These are phyloP conservation scores for Metallyticus violacea DNA, from an alignment of 2,888 invertebrate genomes.

Conservation along the genomic window DNA sequence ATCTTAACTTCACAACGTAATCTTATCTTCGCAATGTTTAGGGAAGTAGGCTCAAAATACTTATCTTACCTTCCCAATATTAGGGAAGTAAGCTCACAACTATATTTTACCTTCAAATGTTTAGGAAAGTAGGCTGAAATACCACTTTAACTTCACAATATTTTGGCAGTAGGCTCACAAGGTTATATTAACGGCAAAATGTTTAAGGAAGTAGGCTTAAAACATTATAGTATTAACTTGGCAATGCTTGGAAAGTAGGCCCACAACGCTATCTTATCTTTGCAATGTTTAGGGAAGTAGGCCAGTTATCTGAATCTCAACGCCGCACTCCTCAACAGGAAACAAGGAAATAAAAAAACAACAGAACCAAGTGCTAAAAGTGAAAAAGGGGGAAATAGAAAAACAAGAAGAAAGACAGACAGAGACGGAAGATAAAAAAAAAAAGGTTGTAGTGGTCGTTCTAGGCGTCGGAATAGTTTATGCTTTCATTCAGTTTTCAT, in stretches of 20 bases:
- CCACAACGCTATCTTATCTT: too few relatives aligned
- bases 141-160: too few relatives aligned
- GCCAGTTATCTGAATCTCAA: background rate
- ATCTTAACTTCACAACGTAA: too few relatives aligned
- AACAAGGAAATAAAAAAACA: background rate
- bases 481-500: background rate
- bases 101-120: too few relatives aligned
- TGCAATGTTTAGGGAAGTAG: background rate
- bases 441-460: background rate
- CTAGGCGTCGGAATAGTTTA: slow-evolving; percentile 9
- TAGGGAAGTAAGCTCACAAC: too few relatives aligned
- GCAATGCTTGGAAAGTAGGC: background rate
- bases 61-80: too few relatives aligned
- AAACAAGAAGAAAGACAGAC: background rate
- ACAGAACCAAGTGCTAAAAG: background rate
- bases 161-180: too few relatives aligned
- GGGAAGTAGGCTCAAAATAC: too few relatives aligned
- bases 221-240: too few relatives aligned
- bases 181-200: background rate
- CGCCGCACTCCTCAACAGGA: background rate
- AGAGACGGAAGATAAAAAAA: background rate
- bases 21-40: too few relatives aligned
- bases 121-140: too few relatives aligned
- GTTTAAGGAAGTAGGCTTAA: background rate
- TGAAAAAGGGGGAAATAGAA: background rate